These are phyloP conservation scores for Platynereis dumerilii DNA, from an alignment of 2,888 invertebrate species.

Conservation along the genomic window DNA sequence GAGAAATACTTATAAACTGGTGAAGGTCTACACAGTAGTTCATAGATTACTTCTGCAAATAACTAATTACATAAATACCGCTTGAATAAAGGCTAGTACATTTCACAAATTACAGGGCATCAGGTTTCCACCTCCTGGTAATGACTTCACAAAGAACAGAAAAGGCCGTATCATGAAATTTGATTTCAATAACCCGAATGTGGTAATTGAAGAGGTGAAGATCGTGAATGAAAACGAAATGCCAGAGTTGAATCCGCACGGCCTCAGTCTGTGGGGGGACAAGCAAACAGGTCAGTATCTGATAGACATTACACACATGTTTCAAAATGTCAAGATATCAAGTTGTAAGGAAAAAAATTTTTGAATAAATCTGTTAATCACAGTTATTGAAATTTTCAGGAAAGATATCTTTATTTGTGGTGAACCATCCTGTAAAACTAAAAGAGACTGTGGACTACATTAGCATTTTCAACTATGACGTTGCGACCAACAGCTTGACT, in stretches of 20 bases:
- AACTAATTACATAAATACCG: no score
- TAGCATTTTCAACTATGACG: background rate
- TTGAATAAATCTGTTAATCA: no score
- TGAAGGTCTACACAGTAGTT: no score
- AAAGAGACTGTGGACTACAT: conserved; percentile 1
- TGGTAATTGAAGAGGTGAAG: background rate
- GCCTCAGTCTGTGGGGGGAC: conserved; percentile 15
- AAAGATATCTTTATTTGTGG: background rate
- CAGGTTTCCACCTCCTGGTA: background rate
- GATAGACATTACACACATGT: no score
- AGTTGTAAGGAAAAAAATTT: no score
- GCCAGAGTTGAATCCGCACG: conserved; percentile 6
- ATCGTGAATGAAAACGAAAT: background rate
- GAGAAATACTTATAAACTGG: no score
- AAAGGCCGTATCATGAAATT: conserved; percentile 1
- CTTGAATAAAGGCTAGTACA: no score
- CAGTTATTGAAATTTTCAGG: no score
- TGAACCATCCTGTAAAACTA: conserved; percentile 8
- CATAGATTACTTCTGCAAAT: no score
- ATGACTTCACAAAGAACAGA: background rate
- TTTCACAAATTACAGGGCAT: no score
- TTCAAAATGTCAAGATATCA: no score
- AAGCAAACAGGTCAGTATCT: background rate
- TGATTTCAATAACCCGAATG: conserved; percentile 15
- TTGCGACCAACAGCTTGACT: background rate